These are phyloP conservation scores for Temnopleurus reevesii DNA, from an alignment of 53 echinoderm and acorn worm genomes.

Conservation along the genomic window DNA sequence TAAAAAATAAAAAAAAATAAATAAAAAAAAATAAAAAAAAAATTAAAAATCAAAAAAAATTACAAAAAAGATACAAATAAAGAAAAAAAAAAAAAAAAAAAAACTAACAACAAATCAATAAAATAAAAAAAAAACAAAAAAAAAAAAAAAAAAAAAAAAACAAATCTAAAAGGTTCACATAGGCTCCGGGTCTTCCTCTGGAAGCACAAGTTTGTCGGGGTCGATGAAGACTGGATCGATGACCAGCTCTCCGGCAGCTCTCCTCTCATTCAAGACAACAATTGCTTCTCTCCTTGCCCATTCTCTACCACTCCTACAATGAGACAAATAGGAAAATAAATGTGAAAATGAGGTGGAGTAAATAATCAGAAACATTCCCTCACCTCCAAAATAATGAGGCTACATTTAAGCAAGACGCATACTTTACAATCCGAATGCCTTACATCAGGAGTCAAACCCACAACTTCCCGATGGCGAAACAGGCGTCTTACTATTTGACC, in stretches of 20 bases:
- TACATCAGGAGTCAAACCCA: no score
- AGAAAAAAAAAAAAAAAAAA: no score
- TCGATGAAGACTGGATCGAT: constrained; percentile 77
- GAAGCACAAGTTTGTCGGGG: constrained; percentile 68
- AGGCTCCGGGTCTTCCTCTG: constrained; percentile 67
- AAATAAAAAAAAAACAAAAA: no score
- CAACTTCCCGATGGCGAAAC: no score
- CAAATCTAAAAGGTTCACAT: constrained; percentile 27
- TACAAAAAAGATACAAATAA: no score
- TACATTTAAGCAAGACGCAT: background rate
- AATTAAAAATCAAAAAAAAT: no score
- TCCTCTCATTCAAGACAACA: constrained; percentile 69
- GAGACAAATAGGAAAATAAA: background rate
- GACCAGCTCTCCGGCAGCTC: constrained; percentile 64
- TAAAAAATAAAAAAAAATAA: background rate
- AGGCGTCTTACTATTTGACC: no score
- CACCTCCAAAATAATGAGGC: background rate
- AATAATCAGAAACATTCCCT: background rate
- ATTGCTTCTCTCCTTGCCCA: constrained; percentile 80
- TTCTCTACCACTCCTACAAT: constrained; percentile 63
- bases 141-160: no score
- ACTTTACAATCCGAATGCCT: no score
- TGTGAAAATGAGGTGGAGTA: no score
- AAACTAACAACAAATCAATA: no score
- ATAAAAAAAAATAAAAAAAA: background rate